phyloP scores from a whole-genome alignment of 2,888 invertebrate genomes.

The Drosophila dives region DNA sequence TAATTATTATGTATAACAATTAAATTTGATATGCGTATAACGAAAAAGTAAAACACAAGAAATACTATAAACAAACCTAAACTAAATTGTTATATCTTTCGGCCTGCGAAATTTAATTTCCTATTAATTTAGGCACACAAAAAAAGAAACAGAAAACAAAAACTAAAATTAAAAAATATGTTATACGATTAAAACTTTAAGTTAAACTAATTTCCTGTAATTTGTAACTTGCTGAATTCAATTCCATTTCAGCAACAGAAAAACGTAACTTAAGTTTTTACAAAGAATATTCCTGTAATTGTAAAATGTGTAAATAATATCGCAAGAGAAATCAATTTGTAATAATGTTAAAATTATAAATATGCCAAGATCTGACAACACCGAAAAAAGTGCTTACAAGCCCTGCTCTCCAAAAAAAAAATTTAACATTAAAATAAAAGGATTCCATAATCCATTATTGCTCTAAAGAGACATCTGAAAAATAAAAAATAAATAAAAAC shows the following conservation, averaged over 20 bases:
- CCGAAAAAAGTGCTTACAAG: constrained; percentile 13
- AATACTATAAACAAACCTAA: constrained; percentile 30
- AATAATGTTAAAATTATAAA: constrained; percentile 50
- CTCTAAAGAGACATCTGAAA: constrained; percentile 16
- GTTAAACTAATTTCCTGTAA: constrained; percentile 58
- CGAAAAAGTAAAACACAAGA: constrained; percentile 35
- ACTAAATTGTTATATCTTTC: constrained; percentile 61
- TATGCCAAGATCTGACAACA: constrained; percentile 48
- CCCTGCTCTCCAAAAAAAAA: not conserved
- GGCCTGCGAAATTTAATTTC: constrained; percentile 76
- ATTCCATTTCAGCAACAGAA: constrained; percentile 26
- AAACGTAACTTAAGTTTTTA: constrained; percentile 58
- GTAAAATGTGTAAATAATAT: constrained; percentile 72
- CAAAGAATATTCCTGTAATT: constrained; percentile 71
- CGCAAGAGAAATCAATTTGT: constrained; percentile 38
- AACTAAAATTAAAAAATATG: constrained; percentile 25
- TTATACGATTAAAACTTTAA: constrained; percentile 44
- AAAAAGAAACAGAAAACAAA: constrained; percentile 25
- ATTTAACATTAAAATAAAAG: not conserved
- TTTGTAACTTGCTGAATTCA: constrained; percentile 44
- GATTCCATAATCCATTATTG: constrained; percentile 20
- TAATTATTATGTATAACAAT: constrained; percentile 43
- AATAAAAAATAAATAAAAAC: not conserved
- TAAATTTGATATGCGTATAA: constrained; percentile 55
- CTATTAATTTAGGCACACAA: constrained; percentile 69